Conservation (phyloP, 2,888 invertebrate species). For the Halictus quadricinctus region DNA sequence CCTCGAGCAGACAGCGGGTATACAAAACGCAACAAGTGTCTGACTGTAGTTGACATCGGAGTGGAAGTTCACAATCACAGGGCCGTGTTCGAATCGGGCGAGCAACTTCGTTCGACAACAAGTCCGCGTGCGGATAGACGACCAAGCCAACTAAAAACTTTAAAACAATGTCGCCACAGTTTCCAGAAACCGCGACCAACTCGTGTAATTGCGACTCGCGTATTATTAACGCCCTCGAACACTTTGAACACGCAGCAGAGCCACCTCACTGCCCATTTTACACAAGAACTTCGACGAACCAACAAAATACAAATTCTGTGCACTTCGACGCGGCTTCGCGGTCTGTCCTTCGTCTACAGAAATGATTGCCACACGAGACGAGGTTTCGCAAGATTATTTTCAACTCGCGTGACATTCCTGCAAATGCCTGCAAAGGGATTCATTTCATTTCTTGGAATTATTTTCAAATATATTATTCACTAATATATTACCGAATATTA, state of each 20-base stretch:
- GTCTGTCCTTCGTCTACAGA: too few relatives aligned
- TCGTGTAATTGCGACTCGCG: background rate
- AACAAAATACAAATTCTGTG: background rate
- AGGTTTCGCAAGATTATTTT: too few relatives aligned
- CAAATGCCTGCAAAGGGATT: too few relatives aligned
- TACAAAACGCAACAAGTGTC: constrained; percentile 13
- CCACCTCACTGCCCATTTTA: background rate
- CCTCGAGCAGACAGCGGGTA: background rate
- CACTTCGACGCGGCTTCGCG: background rate
- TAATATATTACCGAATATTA: too few relatives aligned
- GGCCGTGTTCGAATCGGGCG: background rate
- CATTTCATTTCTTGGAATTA: too few relatives aligned
- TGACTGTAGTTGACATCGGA: background rate
- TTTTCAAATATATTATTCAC: too few relatives aligned
- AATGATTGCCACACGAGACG: too few relatives aligned
- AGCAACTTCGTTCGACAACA: background rate
- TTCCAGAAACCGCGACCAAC: background rate
- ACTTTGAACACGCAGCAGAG: background rate
- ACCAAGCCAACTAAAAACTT: background rate
- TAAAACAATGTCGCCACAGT: background rate
- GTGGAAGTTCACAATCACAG: background rate
- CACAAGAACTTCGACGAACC: background rate
- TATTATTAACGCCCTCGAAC: background rate
- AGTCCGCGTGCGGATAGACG: background rate
- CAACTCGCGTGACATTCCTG: too few relatives aligned